Evolutionary conservation across 2,797 vertebrate species (phyloP).

Genomic region (Karalla daura): DNA sequence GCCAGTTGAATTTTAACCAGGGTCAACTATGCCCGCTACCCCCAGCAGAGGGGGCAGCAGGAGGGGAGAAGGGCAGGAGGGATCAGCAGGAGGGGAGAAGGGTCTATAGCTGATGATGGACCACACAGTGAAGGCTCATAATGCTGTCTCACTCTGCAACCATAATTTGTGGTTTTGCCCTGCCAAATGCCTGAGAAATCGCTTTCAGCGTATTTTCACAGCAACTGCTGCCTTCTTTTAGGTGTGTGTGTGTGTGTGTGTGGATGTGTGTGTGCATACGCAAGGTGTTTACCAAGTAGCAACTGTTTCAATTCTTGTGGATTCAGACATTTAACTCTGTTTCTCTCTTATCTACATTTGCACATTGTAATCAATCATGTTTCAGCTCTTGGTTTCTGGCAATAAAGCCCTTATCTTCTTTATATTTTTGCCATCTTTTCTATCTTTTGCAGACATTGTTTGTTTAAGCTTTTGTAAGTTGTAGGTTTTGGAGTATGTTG

Average conservation of each 20-base stretch:
- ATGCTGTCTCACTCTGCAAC: slow-evolving; percentile 65
- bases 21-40: slow-evolving; percentile 75
- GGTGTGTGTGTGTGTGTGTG: slow-evolving; percentile 29
- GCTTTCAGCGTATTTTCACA: slow-evolving; percentile 72
- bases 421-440: not conserved
- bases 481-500: not conserved
- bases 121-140: slow-evolving; percentile 78
- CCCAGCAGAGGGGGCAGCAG: slow-evolving; percentile 79
- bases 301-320: slow-evolving; percentile 39
- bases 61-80: slow-evolving; percentile 64
- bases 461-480: not conserved
- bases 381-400: not conserved
- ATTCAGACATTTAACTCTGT: slow-evolving; percentile 32
- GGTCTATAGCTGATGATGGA: slow-evolving; percentile 66
- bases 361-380: not conserved
- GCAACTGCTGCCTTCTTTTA: slow-evolving; percentile 47
- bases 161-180: slow-evolving; percentile 76
- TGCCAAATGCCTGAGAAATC: slow-evolving; percentile 63
- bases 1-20: slow-evolving; percentile 78
- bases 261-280: too few species aligned
- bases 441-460: not conserved
- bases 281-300: slow-evolving; percentile 41
- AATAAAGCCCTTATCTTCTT: not conserved
- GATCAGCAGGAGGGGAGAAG: slow-evolving; percentile 63
- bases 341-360: not conserved